Evolutionary conservation across 2,113 vertebrate species (phyloP), one percentile per base, ranked within the genome.

Genomic region (Larimichthys crocea): DNA sequence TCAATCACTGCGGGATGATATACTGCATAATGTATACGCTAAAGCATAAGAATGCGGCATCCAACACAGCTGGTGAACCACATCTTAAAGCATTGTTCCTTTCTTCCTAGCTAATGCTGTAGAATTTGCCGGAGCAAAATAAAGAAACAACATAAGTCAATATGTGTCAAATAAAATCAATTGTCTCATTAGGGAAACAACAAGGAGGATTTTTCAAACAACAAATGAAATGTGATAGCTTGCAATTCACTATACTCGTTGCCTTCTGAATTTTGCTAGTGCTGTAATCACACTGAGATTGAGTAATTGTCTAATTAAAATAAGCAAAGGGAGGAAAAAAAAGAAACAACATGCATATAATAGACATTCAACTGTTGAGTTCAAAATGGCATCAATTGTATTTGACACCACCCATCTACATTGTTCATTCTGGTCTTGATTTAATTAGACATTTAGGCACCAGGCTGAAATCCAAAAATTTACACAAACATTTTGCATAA

Each of bases 111-210:
- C 56, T 70, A 49, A 59, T 29, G 59, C 72, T 52, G 46, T 64
- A 31, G 71, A 82, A 74, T 75, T 82, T 86, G 72, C 63, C n/a
- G 0, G 40, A 79, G 64, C 72, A 86, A 85, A 88, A 89, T 83
- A 74, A 88, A 81, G 73, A 90, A 87, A 88, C 80, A 78, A 71
- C 66, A 40, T n/a, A 70, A 67, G 68, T 91, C 88, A 89, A 83
- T 91, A 80, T 56, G 48, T 85, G 86, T 85, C 84, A 88, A 71
- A 85, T 80, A 84, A 89, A 92, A 88, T 89, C 88, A 84, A 88
- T 88, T 19, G 62, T 57, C 82, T 88, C 79, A 90, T 89, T 89
- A 86, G 67, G 29, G 73, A 59, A 74, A 72, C 79, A 84, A 83
- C 46, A 55, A 69, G 44, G 20, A 75, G 16, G 20, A 80, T 80